Conservation (phyloP, 2,113 vertebrate species). For the Micromys minutus region DNA sequence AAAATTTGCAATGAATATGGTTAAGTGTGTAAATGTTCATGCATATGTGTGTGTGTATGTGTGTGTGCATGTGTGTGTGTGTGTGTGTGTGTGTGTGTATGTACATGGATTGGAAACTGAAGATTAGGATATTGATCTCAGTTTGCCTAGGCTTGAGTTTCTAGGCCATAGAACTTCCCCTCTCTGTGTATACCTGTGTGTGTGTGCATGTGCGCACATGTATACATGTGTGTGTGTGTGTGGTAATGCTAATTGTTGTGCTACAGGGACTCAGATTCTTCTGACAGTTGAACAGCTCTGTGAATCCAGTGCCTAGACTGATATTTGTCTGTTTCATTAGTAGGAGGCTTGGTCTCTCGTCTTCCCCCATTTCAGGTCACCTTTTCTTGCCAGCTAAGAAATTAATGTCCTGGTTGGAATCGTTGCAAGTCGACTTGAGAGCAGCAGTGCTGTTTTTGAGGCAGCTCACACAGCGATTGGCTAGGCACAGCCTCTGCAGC, state of each 20-base stretch:
- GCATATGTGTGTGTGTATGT: neutral
- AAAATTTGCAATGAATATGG: conserved; percentile 36
- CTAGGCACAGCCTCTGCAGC: conserved; percentile 87
- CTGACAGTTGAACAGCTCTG: conserved; percentile 70
- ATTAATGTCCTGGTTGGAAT: conserved; percentile 89
- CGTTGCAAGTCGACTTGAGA: conserved; percentile 87
- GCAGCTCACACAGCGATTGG: conserved; percentile 87
- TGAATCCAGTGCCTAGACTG: conserved; percentile 80
- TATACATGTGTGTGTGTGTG: conserved; percentile 50
- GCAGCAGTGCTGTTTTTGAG: conserved; percentile 86
- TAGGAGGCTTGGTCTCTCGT: conserved; percentile 84
- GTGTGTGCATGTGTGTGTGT: conserved; percentile 50
- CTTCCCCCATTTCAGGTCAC: conserved; percentile 83
- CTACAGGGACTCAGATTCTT: conserved; percentile 78
- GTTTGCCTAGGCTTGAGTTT: conserved; percentile 19
- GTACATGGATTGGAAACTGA: conserved; percentile 46
- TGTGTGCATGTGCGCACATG: neutral
- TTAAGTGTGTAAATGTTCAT: no score
- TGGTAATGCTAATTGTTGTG: conserved; percentile 71
- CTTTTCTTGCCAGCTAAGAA: conserved; percentile 86
- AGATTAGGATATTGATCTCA: neutral
- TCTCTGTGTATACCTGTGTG: neutral
- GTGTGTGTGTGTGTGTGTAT: conserved; percentile 4
- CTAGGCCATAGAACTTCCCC: conserved; percentile 10
- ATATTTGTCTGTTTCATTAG: conserved; percentile 87